phyloP scores from a whole-genome alignment of 2,113 vertebrate species.

The Pangasianodon hypophthalmus region DNA sequence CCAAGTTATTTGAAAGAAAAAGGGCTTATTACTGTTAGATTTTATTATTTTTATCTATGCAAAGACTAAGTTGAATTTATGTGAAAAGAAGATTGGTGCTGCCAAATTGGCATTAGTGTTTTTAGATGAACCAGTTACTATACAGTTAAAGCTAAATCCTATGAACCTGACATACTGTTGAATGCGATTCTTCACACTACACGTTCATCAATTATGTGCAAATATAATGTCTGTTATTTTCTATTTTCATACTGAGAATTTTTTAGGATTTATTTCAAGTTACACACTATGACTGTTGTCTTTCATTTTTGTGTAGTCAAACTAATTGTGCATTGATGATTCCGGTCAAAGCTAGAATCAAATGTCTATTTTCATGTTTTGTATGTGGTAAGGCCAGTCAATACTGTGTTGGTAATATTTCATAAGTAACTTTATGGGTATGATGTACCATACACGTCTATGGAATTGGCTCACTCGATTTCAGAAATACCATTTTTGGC shows the following conservation, averaged over 20 bases:
- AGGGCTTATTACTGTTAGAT: neutral
- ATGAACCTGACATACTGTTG: conserved; percentile 33
- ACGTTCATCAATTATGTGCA: conserved; percentile 12
- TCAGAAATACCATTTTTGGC: neutral
- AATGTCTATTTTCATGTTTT: conserved; percentile 11
- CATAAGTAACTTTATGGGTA: neutral
- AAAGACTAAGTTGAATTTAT: conserved; percentile 23
- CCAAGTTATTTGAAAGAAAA: conserved; percentile 25
- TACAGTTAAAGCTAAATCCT: neutral
- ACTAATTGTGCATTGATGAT: conserved; percentile 4
- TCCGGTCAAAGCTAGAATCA: neutral
- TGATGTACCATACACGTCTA: neutral
- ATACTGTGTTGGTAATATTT: neutral
- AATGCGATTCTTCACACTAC: conserved; percentile 51
- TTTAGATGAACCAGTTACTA: neutral
- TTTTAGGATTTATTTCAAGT: conserved; percentile 22
- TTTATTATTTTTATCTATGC: conserved; percentile 40
- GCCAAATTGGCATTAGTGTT: conserved; percentile 8
- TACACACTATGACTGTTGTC: neutral
- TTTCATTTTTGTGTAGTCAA: neutral
- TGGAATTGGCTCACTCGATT: neutral
- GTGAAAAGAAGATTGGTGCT: conserved; percentile 1
- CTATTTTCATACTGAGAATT: conserved; percentile 47
- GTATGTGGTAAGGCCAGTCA: neutral
- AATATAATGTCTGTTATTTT: conserved; percentile 17